phyloP scores from a whole-genome alignment of 2,797 vertebrate species.

The Rhinophrynus dorsalis region DNA sequence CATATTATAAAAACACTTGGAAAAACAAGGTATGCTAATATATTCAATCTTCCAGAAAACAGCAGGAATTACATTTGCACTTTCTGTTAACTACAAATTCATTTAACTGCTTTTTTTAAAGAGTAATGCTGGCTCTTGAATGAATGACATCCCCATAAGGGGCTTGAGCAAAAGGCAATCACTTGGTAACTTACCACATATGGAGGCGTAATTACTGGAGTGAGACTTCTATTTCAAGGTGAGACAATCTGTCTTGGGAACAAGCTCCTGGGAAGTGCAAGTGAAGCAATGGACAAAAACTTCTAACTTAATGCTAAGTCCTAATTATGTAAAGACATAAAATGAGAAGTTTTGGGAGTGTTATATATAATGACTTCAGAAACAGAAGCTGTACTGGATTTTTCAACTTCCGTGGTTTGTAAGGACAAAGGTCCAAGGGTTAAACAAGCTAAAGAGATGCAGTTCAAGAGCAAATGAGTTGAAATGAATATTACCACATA shows the following conservation, averaged over 20 bases:
- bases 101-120: constrained; percentile 48
- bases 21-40: constrained; percentile 39
- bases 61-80: constrained; percentile 45
- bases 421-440: too few species aligned
- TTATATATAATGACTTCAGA: constrained; percentile 34
- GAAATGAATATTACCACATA: too few species aligned
- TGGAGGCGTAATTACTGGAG: constrained; percentile 48
- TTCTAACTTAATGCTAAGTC: constrained; percentile 39
- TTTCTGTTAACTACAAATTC: constrained; percentile 48
- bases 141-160: constrained; percentile 47
- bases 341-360: constrained; percentile 34
- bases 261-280: constrained; percentile 48
- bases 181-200: constrained; percentile 48
- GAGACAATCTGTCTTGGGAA: constrained; percentile 50
- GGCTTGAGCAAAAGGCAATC: constrained; percentile 49
- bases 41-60: constrained; percentile 44
- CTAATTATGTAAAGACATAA: constrained; percentile 37
- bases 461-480: too few species aligned
- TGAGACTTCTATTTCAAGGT: constrained; percentile 50
- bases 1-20: constrained; percentile 28
- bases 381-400: constrained; percentile 1
- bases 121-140: constrained; percentile 44
- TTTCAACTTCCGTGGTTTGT: neutral
- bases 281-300: constrained; percentile 44
- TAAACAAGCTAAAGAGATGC: too few species aligned